Evolutionary conservation across 2,888 invertebrate species (phyloP).

Genomic region (Willowsia nigromaculata): DNA sequence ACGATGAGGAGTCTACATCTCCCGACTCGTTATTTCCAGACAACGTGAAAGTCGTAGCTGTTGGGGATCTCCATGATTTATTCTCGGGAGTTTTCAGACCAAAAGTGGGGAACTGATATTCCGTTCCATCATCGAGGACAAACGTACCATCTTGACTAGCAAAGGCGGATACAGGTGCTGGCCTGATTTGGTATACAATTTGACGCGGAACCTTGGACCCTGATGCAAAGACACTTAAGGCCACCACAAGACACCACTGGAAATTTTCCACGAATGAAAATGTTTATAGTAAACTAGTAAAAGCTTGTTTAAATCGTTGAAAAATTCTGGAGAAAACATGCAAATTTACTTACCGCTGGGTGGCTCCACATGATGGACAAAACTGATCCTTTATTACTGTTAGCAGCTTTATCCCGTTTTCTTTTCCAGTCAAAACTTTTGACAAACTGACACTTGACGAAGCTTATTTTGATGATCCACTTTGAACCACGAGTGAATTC

Average conservation of each 20-base stretch:
- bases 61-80: neutral
- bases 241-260: slow-evolving; percentile 64
- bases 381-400: neutral
- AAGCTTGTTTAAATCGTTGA: no score
- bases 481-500: slow-evolving; percentile 22
- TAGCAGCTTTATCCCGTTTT: neutral
- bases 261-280: slow-evolving; percentile 7
- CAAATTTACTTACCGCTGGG: slow-evolving; percentile 60
- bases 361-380: slow-evolving; percentile 49
- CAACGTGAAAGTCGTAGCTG: neutral
- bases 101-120: slow-evolving; percentile 56
- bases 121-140: slow-evolving; percentile 49
- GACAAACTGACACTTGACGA: neutral
- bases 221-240: slow-evolving; percentile 45
- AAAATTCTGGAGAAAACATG: no score
- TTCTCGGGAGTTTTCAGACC: slow-evolving; percentile 50
- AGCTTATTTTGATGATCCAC: slow-evolving; percentile 34
- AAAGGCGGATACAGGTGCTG: slow-evolving; percentile 52
- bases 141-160: slow-evolving; percentile 48
- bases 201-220: slow-evolving; percentile 63
- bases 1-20: slow-evolving; percentile 34
- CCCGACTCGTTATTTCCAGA: slow-evolving; percentile 16
- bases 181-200: slow-evolving; percentile 62
- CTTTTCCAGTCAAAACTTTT: neutral
- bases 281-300: no score